Evolutionary conservation across 2,113 vertebrate genomes (phyloP).

Genomic region (Phaethon lepturus): DNA sequence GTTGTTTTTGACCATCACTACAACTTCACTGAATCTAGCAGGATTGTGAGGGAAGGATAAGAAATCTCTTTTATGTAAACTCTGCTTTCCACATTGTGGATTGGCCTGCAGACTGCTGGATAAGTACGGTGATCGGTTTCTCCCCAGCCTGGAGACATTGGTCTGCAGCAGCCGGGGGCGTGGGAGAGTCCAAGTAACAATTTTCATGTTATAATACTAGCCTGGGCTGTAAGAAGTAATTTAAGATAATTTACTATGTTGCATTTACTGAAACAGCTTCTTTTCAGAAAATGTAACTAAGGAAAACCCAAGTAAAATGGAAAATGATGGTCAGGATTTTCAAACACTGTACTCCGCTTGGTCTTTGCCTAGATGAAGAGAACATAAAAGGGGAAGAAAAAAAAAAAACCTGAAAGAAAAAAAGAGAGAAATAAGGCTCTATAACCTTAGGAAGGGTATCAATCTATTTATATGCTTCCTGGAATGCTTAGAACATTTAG

Average conservation of each 20-base stretch:
- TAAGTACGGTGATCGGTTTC: background rate
- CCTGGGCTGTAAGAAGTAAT: slow-evolving; percentile 25
- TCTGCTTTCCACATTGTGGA: slow-evolving; percentile 18
- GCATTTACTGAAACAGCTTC: slow-evolving; percentile 49
- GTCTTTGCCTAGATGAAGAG: background rate
- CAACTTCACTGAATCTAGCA: background rate
- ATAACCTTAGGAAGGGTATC: background rate
- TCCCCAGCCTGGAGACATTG: slow-evolving; percentile 45
- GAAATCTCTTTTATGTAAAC: background rate
- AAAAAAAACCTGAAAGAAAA: background rate
- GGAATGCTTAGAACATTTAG: slow-evolving; percentile 30
- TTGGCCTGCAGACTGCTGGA: background rate
- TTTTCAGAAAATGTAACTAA: slow-evolving; percentile 44
- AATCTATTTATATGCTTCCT: slow-evolving; percentile 44
- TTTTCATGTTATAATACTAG: slow-evolving; percentile 45
- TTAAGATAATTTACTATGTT: slow-evolving; percentile 56
- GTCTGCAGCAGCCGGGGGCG: background rate
- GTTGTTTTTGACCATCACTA: background rate
- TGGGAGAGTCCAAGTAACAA: slow-evolving; percentile 42
- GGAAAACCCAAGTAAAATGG: slow-evolving; percentile 27
- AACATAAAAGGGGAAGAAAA: background rate
- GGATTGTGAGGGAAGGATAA: background rate
- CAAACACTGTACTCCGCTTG: background rate
- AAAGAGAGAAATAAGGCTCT: background rate
- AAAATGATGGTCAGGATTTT: slow-evolving; percentile 27